Evolutionary conservation across 2,113 vertebrate species (phyloP).

Genomic region (Zosterops borbonicus): DNA sequence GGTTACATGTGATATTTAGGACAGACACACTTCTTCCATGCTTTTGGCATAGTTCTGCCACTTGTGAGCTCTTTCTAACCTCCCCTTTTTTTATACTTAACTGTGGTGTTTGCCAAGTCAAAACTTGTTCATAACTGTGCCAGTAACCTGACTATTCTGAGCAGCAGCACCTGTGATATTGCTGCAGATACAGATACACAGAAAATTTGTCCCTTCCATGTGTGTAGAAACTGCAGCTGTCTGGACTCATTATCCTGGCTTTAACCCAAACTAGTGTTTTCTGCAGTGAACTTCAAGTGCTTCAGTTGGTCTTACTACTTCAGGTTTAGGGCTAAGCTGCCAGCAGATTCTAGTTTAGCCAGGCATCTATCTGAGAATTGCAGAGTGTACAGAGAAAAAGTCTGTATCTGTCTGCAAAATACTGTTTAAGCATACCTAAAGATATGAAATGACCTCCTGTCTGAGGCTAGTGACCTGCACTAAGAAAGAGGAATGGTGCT

Average conservation of each 20-base stretch:
- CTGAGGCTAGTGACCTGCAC: not conserved
- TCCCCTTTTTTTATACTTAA: not conserved
- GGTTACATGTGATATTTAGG: fast-evolving
- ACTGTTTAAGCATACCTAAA: not conserved
- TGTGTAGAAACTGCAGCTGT: not conserved
- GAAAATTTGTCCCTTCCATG: not conserved
- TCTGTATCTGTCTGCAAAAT: not conserved
- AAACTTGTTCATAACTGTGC: not conserved
- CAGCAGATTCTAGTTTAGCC: not conserved
- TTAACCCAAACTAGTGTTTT: not conserved
- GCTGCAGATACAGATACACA: fast-evolving
- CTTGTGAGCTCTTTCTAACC: not conserved
- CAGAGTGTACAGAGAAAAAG: not conserved
- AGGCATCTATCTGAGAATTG: not conserved
- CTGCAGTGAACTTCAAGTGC: not conserved
- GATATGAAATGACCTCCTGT: not conserved
- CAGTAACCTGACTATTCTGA: not conserved
- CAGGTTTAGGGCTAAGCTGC: not conserved
- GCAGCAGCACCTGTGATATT: not conserved
- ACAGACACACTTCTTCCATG: not conserved
- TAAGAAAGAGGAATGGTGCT: not conserved
- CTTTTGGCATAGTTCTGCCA: not conserved
- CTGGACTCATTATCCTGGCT: not conserved
- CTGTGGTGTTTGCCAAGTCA: not conserved
- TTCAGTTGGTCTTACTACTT: not conserved